Percentiles rank a stretch among this genome's conserved stretches.
phyloP scores from a whole-genome alignment of 1,140 invertebrate genomes.

The Ephestia elutella region DNA sequence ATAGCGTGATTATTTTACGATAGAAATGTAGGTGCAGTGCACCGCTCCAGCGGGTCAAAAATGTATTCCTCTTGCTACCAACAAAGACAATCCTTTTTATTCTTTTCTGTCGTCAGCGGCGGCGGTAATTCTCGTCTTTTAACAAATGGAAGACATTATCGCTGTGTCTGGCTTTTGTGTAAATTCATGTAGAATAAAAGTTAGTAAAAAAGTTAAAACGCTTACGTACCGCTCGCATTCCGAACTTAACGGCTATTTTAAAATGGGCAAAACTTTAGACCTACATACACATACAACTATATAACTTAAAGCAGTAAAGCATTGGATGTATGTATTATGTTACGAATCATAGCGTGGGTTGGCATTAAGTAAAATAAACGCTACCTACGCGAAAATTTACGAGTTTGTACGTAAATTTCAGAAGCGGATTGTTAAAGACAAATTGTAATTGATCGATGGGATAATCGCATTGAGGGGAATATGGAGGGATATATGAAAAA shows the following conservation, averaged over 20 bases:
- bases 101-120: conserved; percentile 44
- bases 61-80: conserved; percentile 43
- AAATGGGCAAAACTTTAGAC: conserved; percentile 28
- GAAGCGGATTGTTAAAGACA: too few relatives aligned
- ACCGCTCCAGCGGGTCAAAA: conserved; percentile 33
- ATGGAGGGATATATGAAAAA: too few relatives aligned
- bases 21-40: conserved; percentile 26
- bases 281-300: not conserved
- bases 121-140: conserved; percentile 54
- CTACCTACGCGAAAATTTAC: too few relatives aligned
- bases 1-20: conserved; percentile 35
- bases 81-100: conserved; percentile 52
- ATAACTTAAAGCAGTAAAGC: too few relatives aligned
- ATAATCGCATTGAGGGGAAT: too few relatives aligned
- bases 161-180: conserved; percentile 53
- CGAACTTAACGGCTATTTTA: conserved; percentile 37
- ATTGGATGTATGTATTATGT: too few relatives aligned
- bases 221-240: conserved; percentile 41
- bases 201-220: conserved; percentile 56
- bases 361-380: too few relatives aligned
- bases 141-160: conserved; percentile 65
- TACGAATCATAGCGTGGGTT: too few relatives aligned
- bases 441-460: too few relatives aligned
- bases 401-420: too few relatives aligned
- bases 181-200: conserved; percentile 58